Base-by-base conservation (phyloP, 2,797 vertebrate genomes). In the Pipistrellus pipistrellus region DNA sequence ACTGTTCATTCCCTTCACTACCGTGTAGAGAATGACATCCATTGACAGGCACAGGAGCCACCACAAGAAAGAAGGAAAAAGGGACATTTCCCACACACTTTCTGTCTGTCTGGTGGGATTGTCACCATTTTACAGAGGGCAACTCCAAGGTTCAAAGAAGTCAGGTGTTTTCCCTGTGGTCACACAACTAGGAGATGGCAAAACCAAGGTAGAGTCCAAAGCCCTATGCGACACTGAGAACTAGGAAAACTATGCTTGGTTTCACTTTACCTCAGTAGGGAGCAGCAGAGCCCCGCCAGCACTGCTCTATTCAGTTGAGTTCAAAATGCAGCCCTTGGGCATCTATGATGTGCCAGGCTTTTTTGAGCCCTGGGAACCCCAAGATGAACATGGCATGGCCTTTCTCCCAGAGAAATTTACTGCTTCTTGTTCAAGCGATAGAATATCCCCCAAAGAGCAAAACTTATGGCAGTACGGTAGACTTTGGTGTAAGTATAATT, bases 161-260 rank as follows among this genome's bases (percentile, higher is more conserved):
- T 66, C 85, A 81, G 51, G 55, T 91, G 53, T 76, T 90, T 95
- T 94, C 57, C 76, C 78, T 85, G 8, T 48, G 87, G 91, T 77
- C 14, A 3, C 11, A 85, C 23, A 88, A 48, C 35, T 81, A 66
- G 64, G 46, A 90, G 85, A 88, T 35, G 68, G 69, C 21, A 53
- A 85, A 84, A 69, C 35, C n/a, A 72, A n/a, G 64, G 69, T 78
- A 51, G 88, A 69, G 62, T 89, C 46, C 80, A 80, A 53, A 76
- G 77, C 38, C 35, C 27, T 77, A 23, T 64, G 18, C n/a, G 59
- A 69, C 35, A 38, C 4, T 64, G 35, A 51, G 75, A 89, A 68
- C 89, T 62, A 92, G 82, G 64, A 88, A 84, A 64, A 44, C 2
- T 0, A 1, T 23, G 14, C 35, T 14, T 13, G 14, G 51, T 66